phyloP scores from a whole-genome alignment of 1,140 invertebrate species.

The Radopholus similis region DNA sequence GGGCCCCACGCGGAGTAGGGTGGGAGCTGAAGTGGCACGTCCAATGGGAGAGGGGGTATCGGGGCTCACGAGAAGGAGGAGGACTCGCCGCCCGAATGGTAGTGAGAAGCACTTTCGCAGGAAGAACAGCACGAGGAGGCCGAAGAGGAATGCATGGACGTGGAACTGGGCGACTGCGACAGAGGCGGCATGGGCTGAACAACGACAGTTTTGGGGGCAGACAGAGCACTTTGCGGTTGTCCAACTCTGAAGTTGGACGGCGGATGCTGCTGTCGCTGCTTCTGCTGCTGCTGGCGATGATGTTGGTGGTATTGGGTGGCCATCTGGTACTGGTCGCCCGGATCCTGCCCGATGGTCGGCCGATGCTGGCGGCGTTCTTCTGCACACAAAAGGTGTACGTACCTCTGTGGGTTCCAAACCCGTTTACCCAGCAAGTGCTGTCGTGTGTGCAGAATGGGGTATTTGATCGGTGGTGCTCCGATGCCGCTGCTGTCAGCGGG shows the following conservation, averaged over 20 bases:
- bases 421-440: slow-evolving; percentile 1
- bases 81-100: not conserved
- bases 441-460: not conserved
- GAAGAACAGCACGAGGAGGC: slow-evolving; percentile 8
- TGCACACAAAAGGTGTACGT: not conserved
- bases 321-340: slow-evolving; percentile 16
- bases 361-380: slow-evolving; percentile 3
- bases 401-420: not conserved
- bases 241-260: not conserved
- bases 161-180: not conserved
- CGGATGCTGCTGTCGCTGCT: not conserved
- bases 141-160: not conserved
- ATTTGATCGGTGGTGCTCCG: not conserved
- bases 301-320: not conserved
- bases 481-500: not conserved
- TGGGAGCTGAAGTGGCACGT: not conserved
- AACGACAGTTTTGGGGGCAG: not conserved
- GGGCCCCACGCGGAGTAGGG: not conserved
- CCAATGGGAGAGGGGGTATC: not conserved
- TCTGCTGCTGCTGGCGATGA: not conserved
- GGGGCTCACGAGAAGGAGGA: not conserved
- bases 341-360: slow-evolving; percentile 18
- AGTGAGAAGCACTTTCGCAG: not conserved
- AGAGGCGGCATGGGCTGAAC: not conserved
- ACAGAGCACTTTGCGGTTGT: not conserved